Evolutionary conservation across 2,113 vertebrate species (phyloP), one percentile per base, ranked within the genome.

Genomic region (Lepus americanus): DNA sequence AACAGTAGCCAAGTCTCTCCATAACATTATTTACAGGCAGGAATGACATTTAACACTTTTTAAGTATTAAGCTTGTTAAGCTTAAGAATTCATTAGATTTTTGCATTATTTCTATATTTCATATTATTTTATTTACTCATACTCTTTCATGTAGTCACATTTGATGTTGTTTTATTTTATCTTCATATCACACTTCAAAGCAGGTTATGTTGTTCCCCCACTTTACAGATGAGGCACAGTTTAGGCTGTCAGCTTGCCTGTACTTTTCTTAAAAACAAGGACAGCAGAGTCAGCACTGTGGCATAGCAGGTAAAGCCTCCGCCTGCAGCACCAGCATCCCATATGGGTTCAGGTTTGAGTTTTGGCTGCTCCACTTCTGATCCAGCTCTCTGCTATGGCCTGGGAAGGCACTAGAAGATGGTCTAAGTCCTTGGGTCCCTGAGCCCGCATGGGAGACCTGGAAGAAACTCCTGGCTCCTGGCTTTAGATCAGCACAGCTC

Each of bases 131-230:
- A 78, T 76, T 92, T 81, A 82, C 70, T 92, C 10, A 70, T 72
- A 51, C 31, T 78, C 49, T 86, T 78, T 73, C 51, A 53, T 73
- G 90, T 91, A 72, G 25, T 25, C 67, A 72, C n/a, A 82, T 82
- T 77, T 86, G 63, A 53, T 70, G 12, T 25, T 84, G 31, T 63
- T 83, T 95, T 67, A 69, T 92, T 94, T 92, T 76, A 91, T 23
- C 87, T 89, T 85, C 63, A 76, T 53, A 49, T 59, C 20, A 69
- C 63, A 90, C 51, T 84, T 69, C 59, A 85, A 89, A 94, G n/a
- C 31, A 77, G 33, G 3, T 70, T 95, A 19, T 64, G 53, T 73
- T 31, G 69, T 31, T 39, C 39, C 23, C 39, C 27, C 20, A 63
- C 53, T 90, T 92, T 83, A 72, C 9, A 78, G 51, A 66, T 84